These are phyloP conservation scores for Pituophis catenifer DNA, from an alignment of 2,113 vertebrate genomes.

Conservation along the genomic window DNA sequence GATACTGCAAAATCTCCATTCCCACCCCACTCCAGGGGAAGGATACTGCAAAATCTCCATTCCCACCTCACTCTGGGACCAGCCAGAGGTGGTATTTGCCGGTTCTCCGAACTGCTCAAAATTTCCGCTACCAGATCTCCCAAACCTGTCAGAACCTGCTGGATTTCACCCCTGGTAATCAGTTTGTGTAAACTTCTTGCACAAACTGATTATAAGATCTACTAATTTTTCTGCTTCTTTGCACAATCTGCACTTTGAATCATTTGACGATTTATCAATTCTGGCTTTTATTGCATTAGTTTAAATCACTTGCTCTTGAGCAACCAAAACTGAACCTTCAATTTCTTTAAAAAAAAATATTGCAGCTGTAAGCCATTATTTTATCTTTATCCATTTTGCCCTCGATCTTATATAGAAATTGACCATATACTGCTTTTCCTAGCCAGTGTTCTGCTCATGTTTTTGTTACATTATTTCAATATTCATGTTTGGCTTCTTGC, in stretches of 20 bases:
- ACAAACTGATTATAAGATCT: background rate
- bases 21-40: no score
- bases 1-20: no score
- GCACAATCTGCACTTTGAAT: background rate
- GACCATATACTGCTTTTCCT: background rate
- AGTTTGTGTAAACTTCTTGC: background rate
- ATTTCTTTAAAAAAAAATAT: background rate
- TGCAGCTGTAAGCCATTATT: background rate
- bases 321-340: background rate
- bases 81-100: no score
- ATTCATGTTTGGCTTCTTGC: background rate
- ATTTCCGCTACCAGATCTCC: no score
- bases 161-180: background rate
- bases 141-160: no score
- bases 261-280: background rate
- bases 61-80: no score
- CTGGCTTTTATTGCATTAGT: background rate
- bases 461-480: background rate
- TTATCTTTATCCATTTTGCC: background rate
- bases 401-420: background rate
- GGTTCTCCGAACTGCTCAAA: no score
- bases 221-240: background rate
- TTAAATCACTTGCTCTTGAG: background rate
- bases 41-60: no score
- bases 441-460: background rate